These are phyloP conservation scores for Notodonta ziczac DNA, from an alignment of 2,888 invertebrate genomes.

Conservation along the genomic window DNA sequence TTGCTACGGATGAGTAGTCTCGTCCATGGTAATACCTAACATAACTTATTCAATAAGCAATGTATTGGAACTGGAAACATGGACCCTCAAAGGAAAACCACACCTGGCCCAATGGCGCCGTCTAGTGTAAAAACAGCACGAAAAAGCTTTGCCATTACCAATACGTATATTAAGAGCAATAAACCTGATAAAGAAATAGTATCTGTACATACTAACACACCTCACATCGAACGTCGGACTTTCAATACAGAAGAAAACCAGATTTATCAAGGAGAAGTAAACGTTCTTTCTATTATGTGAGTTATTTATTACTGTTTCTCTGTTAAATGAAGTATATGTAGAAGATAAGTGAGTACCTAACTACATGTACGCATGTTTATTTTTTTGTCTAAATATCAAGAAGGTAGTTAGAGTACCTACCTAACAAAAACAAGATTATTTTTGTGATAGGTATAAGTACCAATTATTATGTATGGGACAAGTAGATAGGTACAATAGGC, in stretches of 20 bases:
- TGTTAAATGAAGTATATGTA: too few relatives aligned
- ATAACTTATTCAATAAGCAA: background rate
- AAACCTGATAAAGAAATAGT: conserved; percentile 62
- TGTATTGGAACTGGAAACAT: conserved; percentile 31
- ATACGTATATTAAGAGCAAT: conserved; percentile 45
- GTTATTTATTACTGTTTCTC: conserved; percentile 22
- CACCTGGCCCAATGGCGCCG: conserved; percentile 66
- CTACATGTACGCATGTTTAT: too few relatives aligned
- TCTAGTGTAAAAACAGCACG: conserved; percentile 54
- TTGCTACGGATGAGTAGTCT: background rate
- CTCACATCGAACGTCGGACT: conserved; percentile 60
- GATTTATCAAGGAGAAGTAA: conserved; percentile 70
- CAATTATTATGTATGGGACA: too few relatives aligned
- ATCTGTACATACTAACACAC: conserved; percentile 68
- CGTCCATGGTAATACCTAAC: background rate
- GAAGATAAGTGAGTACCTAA: too few relatives aligned
- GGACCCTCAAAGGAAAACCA: conserved; percentile 65
- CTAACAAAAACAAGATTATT: too few relatives aligned
- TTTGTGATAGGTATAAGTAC: too few relatives aligned
- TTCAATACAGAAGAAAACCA: conserved; percentile 64
- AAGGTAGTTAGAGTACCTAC: too few relatives aligned
- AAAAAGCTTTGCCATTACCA: conserved; percentile 60
- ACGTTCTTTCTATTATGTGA: conserved; percentile 73
- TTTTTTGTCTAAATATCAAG: too few relatives aligned
- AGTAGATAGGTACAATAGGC: too few relatives aligned